These are phyloP conservation scores for Parascotia fuliginaria DNA, from an alignment of 2,888 invertebrate species.

Conservation along the genomic window DNA sequence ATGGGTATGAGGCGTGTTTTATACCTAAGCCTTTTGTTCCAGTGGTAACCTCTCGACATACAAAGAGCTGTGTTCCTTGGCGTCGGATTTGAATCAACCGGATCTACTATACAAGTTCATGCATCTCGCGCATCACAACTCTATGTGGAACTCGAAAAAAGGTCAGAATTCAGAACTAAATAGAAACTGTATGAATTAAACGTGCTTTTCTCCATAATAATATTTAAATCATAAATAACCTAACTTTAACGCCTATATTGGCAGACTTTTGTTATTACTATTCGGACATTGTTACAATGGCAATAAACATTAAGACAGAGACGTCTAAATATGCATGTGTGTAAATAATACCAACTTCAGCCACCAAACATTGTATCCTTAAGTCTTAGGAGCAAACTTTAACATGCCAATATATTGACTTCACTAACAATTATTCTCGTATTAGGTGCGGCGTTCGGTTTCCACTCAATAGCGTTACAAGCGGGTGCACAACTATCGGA, in stretches of 20 bases:
- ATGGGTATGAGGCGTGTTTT: not conserved
- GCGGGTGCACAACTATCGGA: slow-evolving; percentile 94
- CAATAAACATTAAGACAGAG: too few species aligned
- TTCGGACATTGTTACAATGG: too few species aligned
- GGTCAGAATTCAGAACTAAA: slow-evolving; percentile 71
- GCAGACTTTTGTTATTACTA: too few species aligned
- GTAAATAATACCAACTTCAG: too few species aligned
- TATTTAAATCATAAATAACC: too few species aligned
- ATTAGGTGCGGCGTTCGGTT: slow-evolving; percentile 95
- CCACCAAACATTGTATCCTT: too few species aligned
- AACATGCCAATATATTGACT: not conserved
- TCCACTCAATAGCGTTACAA: slow-evolving; percentile 93
- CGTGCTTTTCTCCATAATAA: too few species aligned
- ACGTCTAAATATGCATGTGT: too few species aligned
- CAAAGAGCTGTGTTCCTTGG: slow-evolving; percentile 96
- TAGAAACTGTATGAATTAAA: too few species aligned
- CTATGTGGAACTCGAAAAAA: slow-evolving; percentile 97
- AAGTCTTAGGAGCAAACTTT: too few species aligned
- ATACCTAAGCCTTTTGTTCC: slow-evolving; percentile 46
- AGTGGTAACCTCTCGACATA: slow-evolving; percentile 96
- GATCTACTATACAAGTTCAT: slow-evolving; percentile 98
- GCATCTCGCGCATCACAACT: slow-evolving; percentile 97
- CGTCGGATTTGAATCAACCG: slow-evolving; percentile 97
- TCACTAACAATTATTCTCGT: not conserved
- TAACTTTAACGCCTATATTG: too few species aligned